Conservation (phyloP, 2,797 vertebrate species). For the Siniperca undulata region DNA sequence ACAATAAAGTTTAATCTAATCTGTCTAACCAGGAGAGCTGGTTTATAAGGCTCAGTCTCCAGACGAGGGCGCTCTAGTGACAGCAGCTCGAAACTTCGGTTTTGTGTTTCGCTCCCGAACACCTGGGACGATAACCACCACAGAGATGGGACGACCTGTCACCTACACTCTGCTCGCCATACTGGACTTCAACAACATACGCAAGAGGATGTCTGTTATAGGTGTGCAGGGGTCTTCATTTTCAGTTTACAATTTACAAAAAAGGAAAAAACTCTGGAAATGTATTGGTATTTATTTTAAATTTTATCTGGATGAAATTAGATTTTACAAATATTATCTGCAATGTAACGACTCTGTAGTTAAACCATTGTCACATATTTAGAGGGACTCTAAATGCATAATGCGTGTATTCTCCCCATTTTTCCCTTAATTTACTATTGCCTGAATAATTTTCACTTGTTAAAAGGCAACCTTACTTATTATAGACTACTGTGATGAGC, state of each 20-base stretch:
- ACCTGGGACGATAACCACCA: conserved; percentile 91
- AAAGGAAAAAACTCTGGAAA: not conserved
- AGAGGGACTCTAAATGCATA: not conserved
- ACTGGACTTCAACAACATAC: conserved; percentile 96
- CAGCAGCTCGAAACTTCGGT: conserved; percentile 93
- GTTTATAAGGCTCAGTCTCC: conserved; percentile 96
- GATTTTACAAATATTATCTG: not conserved
- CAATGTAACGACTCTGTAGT: not conserved
- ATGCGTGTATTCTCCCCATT: not conserved
- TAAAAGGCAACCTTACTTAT: not conserved
- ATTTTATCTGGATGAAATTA: not conserved
- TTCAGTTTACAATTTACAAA: not conserved
- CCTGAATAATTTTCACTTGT: not conserved
- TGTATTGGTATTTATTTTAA: not conserved
- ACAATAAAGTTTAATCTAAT: no score
- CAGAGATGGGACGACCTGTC: conserved; percentile 88
- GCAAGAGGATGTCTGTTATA: conserved; percentile 96
- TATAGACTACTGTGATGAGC: not conserved
- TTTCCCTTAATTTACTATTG: not conserved
- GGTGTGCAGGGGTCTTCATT: conserved; percentile 79
- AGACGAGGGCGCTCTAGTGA: conserved; percentile 93
- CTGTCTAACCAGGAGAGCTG: conserved; percentile 86
- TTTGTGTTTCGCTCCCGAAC: conserved; percentile 95
- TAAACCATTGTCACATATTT: not conserved
- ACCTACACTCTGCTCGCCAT: conserved; percentile 95